phyloP scores from a whole-genome alignment of 2,797 vertebrate genomes.

The Otus scops region DNA sequence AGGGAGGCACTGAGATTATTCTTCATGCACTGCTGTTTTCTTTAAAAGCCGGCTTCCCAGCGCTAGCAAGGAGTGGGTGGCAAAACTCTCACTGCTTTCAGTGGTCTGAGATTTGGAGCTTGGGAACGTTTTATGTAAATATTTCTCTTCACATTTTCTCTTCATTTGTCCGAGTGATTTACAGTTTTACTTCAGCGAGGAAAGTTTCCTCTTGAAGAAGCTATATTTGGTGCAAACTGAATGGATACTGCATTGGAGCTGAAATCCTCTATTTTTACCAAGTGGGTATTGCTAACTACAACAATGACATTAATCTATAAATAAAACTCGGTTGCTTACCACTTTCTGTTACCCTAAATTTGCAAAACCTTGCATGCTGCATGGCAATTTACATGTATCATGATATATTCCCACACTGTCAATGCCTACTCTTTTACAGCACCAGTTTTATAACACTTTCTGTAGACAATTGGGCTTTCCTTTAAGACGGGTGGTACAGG shows the following conservation, averaged over 20 bases:
- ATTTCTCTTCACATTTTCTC: conserved; percentile 50
- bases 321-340: background rate
- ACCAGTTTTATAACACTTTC: conserved; percentile 25
- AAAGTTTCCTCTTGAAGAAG: conserved; percentile 41
- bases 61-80: background rate
- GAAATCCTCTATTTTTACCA: background rate
- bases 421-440: background rate
- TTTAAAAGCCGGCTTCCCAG: conserved; percentile 2
- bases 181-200: conserved; percentile 42
- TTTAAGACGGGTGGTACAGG: background rate
- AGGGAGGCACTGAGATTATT: conserved; percentile 40
- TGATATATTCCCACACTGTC: background rate
- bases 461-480: background rate
- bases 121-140: conserved; percentile 42
- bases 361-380: background rate
- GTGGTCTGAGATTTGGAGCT: conserved; percentile 47
- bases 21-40: conserved; percentile 11
- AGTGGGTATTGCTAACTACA: background rate
- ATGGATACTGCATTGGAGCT: background rate
- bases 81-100: conserved; percentile 34
- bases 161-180: conserved; percentile 46
- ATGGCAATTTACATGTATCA: background rate
- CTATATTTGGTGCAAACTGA: conserved; percentile 25
- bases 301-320: background rate
- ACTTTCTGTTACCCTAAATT: background rate